Base-by-base conservation (phyloP, 2,113 vertebrate species). In the Camarhynchus parvulus region DNA sequence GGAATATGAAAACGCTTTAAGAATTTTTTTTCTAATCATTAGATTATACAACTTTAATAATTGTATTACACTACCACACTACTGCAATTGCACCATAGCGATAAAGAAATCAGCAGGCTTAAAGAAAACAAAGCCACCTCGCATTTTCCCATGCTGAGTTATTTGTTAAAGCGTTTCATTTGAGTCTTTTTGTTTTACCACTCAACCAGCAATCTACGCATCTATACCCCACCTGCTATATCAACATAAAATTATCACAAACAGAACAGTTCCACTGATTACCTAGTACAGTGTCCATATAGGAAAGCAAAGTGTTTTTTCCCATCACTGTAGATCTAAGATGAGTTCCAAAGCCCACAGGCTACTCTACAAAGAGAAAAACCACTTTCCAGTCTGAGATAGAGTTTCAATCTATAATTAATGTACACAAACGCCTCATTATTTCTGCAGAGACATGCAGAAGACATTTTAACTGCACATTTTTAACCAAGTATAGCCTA, bases 401-500 rank as follows among this genome's bases (percentile, higher is more conserved):
- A 73, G 9, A 69, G 41, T 31, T 85, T 69, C 84, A 74, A 46
- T 83, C 55, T 63, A 30, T 77, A 90, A 93, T 90, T 93, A 86
- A 86, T 37, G 20, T 25, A 70, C 50, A 55, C 39, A 83, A 92
- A 93, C n/a, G 61, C 28, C 64, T 91, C 82, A 30, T 83, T 83
- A 85, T 77, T 96, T 91, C 87, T 49, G 47, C n/a, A 75, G 39
- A 63, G 68, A 64, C 61, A 75, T 90, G 44, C 42, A 94, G 82
- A 74, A 94, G 33, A 80, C 59, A 70, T 33, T 92, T 95, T 58
- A 82, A 92, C n/a, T 73, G 70, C 70, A 82, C 14, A 22, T 84
- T 86, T 92, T 94, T 81, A 80, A 92, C 35, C 15, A 80, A 86
- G 64, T 10, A 70, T 52, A 63, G 70, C 28, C 27, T 44, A 49